phyloP scores from a whole-genome alignment of 2,797 vertebrate species.

The Helostoma temminkii region DNA sequence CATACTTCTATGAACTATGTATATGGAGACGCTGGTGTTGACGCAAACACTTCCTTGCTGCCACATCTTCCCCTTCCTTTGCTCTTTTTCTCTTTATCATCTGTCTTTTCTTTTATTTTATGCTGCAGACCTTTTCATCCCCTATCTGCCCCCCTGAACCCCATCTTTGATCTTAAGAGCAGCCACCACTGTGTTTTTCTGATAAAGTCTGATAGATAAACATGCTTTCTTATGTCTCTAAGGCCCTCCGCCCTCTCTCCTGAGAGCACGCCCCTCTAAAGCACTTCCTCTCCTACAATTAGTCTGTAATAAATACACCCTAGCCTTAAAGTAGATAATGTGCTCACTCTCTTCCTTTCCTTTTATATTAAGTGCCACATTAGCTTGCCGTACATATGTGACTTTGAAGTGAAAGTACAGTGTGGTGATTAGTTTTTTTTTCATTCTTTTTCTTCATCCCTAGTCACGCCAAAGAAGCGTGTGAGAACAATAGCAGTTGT shows the following conservation, averaged over 20 bases:
- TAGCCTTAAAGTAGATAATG: slow-evolving; percentile 79
- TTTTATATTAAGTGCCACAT: slow-evolving; percentile 75
- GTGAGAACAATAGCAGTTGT: slow-evolving; percentile 75
- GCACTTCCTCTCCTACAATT: slow-evolving; percentile 84
- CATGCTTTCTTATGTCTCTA: slow-evolving; percentile 78
- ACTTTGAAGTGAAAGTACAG: slow-evolving; percentile 57
- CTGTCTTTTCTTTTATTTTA: slow-evolving; percentile 65
- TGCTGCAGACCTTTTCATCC: slow-evolving; percentile 59
- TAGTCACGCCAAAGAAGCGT: slow-evolving; percentile 46
- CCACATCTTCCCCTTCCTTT: slow-evolving; percentile 56
- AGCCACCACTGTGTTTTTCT: slow-evolving; percentile 79
- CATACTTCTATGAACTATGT: slow-evolving; percentile 1
- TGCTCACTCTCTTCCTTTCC: slow-evolving; percentile 48
- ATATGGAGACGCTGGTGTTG: slow-evolving; percentile 60
- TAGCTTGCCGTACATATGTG: slow-evolving; percentile 51
- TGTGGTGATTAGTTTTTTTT: slow-evolving; percentile 7
- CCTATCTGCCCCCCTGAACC: slow-evolving; percentile 46
- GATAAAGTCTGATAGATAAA: slow-evolving; percentile 85
- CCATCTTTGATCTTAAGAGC: slow-evolving; percentile 80
- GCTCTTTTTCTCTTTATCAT: slow-evolving; percentile 40
- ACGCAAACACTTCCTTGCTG: slow-evolving; percentile 65
- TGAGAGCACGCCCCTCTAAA: slow-evolving; percentile 80
- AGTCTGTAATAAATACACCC: slow-evolving; percentile 83
- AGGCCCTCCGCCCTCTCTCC: slow-evolving; percentile 82
- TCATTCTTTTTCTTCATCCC: slow-evolving; percentile 31